Evolutionary conservation across 2,113 vertebrate genomes (phyloP), one percentile per base, ranked within the genome.

Genomic region (Phylloscopus trochilus): DNA sequence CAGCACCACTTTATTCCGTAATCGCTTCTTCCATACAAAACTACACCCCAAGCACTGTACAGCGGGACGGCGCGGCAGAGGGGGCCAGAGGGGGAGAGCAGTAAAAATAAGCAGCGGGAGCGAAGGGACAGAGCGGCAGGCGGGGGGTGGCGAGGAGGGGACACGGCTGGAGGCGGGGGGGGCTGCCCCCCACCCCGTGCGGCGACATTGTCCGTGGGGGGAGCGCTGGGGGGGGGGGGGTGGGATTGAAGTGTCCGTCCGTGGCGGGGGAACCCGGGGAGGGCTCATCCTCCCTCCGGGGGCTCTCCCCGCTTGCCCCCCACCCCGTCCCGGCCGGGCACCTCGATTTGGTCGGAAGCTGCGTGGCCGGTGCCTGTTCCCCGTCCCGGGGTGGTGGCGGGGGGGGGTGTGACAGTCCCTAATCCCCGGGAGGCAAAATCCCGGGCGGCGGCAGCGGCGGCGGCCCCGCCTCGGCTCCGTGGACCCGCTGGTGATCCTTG

Each of bases 401-500:
- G 58, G 53, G 52, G 11, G 35, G 56, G 58, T 47, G 47, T 24
- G 27, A 16, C 78, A 81, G 82, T 87, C 87, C 87, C 66, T 88
- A 85, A 1, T 90, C 92, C 13, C 95, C 90, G 3, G 95, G 95
- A 21, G 92, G 95, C 27, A 94, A 41, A 4, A 91, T 79, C 1
- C 70, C 68, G 7, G 96, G 58, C 7, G 87, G 73, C 2, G 94
- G 60, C 64, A 79, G 20, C 56, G 95, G 47, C 1, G 96, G 90
- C 21, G 90, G 33, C 1, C 62, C 92, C 6, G 39, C 56, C 27
- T 96, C 96, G 0, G 72, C 47, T 4, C 93, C 92, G 43, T 96
- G 97, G 2, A 87, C 96, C 39, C 96, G 83, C 51, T 94, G 89
- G 49, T 97, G 97, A 31, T 96, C 97, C 92, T 97, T 95, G 80